A percentile compares a stretch with the other conserved stretches of the same genome.
Evolutionary conservation across 2,113 vertebrate genomes (phyloP).

Genomic region (Mesoclemmys tuberculata): DNA sequence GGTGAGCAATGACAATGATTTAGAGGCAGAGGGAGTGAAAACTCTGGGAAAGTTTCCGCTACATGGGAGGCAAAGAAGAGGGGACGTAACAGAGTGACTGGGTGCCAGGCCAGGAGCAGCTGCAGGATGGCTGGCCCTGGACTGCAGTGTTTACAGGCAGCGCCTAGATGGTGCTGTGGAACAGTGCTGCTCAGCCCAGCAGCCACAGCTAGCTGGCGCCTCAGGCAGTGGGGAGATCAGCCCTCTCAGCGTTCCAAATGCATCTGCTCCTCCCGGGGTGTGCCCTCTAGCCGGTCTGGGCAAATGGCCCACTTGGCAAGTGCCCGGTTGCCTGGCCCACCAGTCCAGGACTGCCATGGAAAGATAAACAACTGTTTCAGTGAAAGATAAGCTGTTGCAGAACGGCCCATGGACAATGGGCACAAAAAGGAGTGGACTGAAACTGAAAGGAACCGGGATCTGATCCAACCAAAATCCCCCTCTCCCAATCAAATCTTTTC

Average conservation of each 20-base stretch:
- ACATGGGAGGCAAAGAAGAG: fast-evolving
- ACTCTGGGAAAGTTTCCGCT: not conserved
- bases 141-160: not conserved
- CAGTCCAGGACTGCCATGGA: not conserved
- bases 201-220: fast-evolving
- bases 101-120: not conserved
- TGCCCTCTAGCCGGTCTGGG: fast-evolving
- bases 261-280: fast-evolving
- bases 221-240: fast-evolving
- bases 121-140: fast-evolving
- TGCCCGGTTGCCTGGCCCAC: fast-evolving
- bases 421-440: not conserved
- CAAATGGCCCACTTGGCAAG: not conserved
- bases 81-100: not conserved
- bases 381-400: constrained; percentile 26
- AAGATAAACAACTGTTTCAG: not conserved
- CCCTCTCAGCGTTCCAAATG: fast-evolving
- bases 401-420: not conserved
- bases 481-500: not conserved
- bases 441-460: not conserved
- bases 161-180: constrained; percentile 44
- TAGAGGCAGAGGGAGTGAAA: not conserved
- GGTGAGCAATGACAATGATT: not conserved
- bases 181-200: not conserved
- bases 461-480: not conserved